These are phyloP conservation scores for Danio aesculapii DNA, from an alignment of 2,797 vertebrate genomes.

Conservation along the genomic window DNA sequence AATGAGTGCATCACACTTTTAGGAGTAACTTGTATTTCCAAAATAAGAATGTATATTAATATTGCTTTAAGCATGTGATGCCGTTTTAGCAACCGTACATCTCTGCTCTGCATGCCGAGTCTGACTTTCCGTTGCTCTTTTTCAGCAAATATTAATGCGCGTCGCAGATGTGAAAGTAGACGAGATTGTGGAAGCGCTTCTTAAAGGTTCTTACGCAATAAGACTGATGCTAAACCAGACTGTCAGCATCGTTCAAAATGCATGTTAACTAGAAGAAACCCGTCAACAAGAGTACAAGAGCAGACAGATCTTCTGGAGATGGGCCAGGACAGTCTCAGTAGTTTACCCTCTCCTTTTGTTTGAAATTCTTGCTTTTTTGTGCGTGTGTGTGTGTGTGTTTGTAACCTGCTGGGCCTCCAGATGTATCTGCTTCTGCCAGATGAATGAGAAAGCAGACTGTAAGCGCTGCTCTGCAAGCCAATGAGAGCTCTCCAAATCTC, in stretches of 20 bases:
- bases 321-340: conserved; percentile 40
- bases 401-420: conserved; percentile 42
- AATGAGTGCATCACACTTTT: background rate
- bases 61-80: background rate
- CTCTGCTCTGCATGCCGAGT: conserved; percentile 19
- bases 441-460: conserved; percentile 44
- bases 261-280: conserved; percentile 14
- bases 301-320: conserved; percentile 39
- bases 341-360: conserved; percentile 22
- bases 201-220: conserved; percentile 12
- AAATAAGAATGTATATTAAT: no score
- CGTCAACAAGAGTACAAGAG: conserved; percentile 30
- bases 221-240: conserved; percentile 25
- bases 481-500: conserved; percentile 45
- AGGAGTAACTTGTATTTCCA: no score
- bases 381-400: conserved; percentile 18
- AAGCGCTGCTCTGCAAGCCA: conserved; percentile 14
- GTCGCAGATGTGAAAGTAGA: background rate
- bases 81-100: background rate
- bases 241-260: conserved; percentile 58
- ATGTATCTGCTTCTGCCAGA: conserved; percentile 30
- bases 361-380: conserved; percentile 39
- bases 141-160: background rate
- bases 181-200: conserved; percentile 3
- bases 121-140: conserved; percentile 21